Base-by-base conservation (phyloP, 2,888 invertebrate species). In the Tipula lateralis region DNA sequence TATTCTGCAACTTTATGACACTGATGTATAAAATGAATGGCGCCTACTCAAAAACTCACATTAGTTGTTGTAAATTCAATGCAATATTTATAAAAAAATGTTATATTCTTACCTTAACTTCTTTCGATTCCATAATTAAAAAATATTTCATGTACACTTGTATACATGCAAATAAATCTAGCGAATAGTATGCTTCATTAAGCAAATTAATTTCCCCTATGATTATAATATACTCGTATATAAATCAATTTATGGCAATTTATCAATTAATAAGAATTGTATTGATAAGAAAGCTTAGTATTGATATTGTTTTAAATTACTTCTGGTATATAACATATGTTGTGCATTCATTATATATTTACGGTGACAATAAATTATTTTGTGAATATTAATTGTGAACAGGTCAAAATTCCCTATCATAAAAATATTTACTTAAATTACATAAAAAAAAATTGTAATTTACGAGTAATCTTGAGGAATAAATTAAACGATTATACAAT, bases 71-170 rank as follows among this genome's bases (percentile, higher is more conserved):
- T 19, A 66, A 19, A 66, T 66, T 44, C 44, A 44, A 44, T 16
- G 66, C 24, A 66, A 66, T 24, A 44, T 44, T 44, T 4, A 44
- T 44, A 44, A 36, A 36, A 9, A 36, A n/a, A n/a, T 7, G 16
- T 44, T 44, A 16, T 44, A 44, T 44, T 44, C 44, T 44, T 24
- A 66, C 44, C 44, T 44, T 66, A 66, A 66, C 66, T 66, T 66
- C 9, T 66, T 66, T 50, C 44, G 44, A 50, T 50, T 50, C n/a
- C 44, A 16, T 50, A 50, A 19, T 50, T 50, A 3, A 50, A 50
- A 50, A 50, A 50, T 50, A 50, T 50, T 50, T 50, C 44, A 50
- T 50, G 44, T 50, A 50, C 44, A 50, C 44, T 50, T 50, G 44
- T 50, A 36, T 36, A 36, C 9, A 32, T 32, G 12, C 9, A 44